A percentile compares a stretch with the other conserved stretches of the same genome.
Conservation (phyloP, 2,888 invertebrate species). For the Anoplius nigerrimus region DNA sequence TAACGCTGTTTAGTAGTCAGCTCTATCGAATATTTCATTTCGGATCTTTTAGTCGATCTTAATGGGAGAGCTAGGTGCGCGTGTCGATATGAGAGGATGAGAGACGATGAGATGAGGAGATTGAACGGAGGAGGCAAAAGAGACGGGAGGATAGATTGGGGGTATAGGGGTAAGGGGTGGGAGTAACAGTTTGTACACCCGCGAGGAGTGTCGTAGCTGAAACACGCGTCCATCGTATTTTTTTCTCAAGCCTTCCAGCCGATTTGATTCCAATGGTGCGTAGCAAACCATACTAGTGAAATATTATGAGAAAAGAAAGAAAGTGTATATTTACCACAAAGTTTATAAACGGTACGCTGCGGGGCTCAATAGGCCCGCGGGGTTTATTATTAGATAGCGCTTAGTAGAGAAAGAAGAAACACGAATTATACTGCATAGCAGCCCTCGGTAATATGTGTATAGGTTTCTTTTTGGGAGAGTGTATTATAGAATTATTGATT, state of each 20-base stretch:
- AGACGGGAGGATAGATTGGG: too few species aligned
- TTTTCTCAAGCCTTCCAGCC: slow-evolving; percentile 36
- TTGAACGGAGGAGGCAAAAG: too few species aligned
- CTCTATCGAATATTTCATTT: neutral
- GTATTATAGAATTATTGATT: slow-evolving; percentile 61
- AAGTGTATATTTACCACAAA: slow-evolving; percentile 53
- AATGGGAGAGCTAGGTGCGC: neutral
- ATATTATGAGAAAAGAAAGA: slow-evolving; percentile 26
- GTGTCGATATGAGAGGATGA: neutral
- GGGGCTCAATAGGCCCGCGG: slow-evolving; percentile 35
- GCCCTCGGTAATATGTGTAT: slow-evolving; percentile 51
- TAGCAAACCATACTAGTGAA: slow-evolving; percentile 40
- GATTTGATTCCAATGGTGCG: slow-evolving; percentile 65
- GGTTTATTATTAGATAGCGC: slow-evolving; percentile 44
- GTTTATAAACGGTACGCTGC: slow-evolving; percentile 45
- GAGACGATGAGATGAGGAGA: too few species aligned
- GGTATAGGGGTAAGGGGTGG: too few species aligned
- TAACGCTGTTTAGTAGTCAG: neutral
- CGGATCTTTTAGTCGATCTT: neutral
- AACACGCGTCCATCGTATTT: neutral
- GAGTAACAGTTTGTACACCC: too few species aligned
- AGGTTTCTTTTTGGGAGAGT: slow-evolving; percentile 55
- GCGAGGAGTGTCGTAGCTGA: neutral
- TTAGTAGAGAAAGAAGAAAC: slow-evolving; percentile 30
- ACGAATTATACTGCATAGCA: slow-evolving; percentile 52